Conservation (phyloP, 2,113 vertebrate species). For the Onychostruthus taczanowskii region DNA sequence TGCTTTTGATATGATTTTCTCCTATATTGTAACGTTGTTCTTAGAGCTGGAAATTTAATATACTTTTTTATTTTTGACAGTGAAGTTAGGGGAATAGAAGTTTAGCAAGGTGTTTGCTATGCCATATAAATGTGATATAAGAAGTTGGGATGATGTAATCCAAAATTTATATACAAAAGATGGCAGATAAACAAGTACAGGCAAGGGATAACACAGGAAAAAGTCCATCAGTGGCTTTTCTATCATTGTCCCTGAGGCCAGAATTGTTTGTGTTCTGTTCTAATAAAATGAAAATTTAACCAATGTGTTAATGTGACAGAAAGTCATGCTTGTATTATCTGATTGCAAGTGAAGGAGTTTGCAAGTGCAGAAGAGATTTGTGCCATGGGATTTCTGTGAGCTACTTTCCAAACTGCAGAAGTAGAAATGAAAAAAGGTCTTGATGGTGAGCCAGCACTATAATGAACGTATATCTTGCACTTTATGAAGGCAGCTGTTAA, state of each 20-base stretch:
- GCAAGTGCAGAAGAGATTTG: neutral
- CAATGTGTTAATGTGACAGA: neutral
- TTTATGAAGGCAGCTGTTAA: neutral
- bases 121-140: neutral
- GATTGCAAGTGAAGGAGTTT: neutral
- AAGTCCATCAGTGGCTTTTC: neutral
- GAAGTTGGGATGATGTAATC: neutral
- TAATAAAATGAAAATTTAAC: neutral
- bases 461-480: neutral
- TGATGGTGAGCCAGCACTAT: neutral
- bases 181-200: neutral
- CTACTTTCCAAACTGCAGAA: neutral
- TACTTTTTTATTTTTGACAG: neutral
- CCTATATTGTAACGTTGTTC: neutral
- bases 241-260: neutral
- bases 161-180: neutral
- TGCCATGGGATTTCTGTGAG: neutral
- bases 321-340: neutral
- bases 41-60: neutral
- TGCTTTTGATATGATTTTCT: neutral
- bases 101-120: neutral
- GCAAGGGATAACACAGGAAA: neutral
- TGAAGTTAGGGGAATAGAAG: neutral
- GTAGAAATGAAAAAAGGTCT: neutral
- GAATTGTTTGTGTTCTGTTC: neutral